Evolutionary conservation across 2,113 vertebrate genomes (phyloP).

Genomic region (Nothocercus nigrocapillus): DNA sequence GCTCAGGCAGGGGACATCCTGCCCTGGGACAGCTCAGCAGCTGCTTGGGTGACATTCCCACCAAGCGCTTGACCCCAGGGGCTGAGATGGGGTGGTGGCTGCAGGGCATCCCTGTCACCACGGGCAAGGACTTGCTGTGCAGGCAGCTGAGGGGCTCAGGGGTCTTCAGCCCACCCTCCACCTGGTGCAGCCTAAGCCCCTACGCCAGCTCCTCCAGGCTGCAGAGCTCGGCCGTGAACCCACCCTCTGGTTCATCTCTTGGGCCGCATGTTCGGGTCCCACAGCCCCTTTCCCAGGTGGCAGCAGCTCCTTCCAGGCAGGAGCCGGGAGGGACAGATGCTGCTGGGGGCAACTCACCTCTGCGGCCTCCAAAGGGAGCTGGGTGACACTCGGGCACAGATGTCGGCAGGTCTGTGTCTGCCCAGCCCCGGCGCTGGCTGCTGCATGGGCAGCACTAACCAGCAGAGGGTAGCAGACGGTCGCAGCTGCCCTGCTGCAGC

Average conservation of each 20-base stretch:
- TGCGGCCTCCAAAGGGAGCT: background rate
- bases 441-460: background rate
- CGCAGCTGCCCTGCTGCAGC: background rate
- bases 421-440: rapidly evolving
- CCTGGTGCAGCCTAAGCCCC: background rate
- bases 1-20: background rate
- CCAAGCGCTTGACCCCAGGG: rapidly evolving
- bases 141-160: background rate
- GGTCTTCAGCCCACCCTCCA: background rate
- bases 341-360: background rate
- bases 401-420: rapidly evolving
- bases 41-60: background rate
- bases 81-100: rapidly evolving
- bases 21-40: background rate
- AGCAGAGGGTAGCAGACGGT: slow-evolving; percentile 45
- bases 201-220: background rate
- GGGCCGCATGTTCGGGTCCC: background rate
- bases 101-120: background rate
- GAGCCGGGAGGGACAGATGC: background rate
- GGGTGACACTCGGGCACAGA: background rate
- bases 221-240: rapidly evolving
- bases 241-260: background rate
- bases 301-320: background rate
- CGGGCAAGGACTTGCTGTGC: background rate
- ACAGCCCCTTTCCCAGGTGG: background rate